Percentiles rank a stretch among this genome's conserved stretches.
Evolutionary conservation across 2,113 vertebrate species (phyloP).

Genomic region (Nothobranchius kuhntae): DNA sequence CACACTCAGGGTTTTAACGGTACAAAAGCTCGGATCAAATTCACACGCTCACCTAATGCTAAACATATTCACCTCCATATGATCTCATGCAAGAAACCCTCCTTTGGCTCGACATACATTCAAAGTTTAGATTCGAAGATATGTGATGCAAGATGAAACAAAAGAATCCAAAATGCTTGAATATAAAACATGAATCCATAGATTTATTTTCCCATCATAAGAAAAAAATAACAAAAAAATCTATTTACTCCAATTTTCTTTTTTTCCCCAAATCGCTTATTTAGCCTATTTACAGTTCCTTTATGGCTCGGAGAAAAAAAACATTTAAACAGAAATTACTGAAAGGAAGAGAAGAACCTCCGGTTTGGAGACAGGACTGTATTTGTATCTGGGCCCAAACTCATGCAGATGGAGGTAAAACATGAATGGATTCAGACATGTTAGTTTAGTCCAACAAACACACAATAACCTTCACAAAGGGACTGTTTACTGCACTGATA

Average conservation of each 20-base stretch:
- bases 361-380: background rate
- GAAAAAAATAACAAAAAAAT: too few relatives aligned
- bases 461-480: background rate
- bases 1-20: too few relatives aligned
- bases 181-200: too few relatives aligned
- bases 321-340: background rate
- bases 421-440: background rate
- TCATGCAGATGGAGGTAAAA: background rate
- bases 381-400: background rate
- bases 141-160: background rate
- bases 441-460: background rate
- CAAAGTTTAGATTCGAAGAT: conserved; percentile 60
- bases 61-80: background rate
- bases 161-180: too few relatives aligned
- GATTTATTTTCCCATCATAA: too few relatives aligned
- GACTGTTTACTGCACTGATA: conserved; percentile 3
- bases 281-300: background rate
- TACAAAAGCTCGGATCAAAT: too few relatives aligned
- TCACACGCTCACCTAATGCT: too few relatives aligned
- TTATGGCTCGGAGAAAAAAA: background rate
- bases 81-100: conserved; percentile 73
- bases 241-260: too few relatives aligned
- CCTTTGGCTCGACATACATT: conserved; percentile 71
- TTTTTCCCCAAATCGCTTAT: background rate
- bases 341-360: background rate